A percentile compares a stretch with the other conserved stretches of the same genome.
phyloP scores from a whole-genome alignment of 2,888 invertebrate species.

The Drosophila colorata region DNA sequence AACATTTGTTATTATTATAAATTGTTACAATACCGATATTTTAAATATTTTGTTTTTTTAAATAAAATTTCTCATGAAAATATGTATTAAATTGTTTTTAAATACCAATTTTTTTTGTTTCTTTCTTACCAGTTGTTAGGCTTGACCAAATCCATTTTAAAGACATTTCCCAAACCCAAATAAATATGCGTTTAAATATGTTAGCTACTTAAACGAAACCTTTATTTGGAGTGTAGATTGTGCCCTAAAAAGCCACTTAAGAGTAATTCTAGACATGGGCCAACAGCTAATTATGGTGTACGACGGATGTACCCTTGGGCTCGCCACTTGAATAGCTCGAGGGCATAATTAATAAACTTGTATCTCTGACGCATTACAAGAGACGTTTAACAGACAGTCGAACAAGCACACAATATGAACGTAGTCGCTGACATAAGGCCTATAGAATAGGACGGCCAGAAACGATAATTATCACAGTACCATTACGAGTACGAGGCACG shows the following conservation, averaged over 20 bases:
- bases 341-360: constrained; percentile 70
- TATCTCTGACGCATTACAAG: constrained; percentile 55
- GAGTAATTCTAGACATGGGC: constrained; percentile 39
- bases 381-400: constrained; percentile 50
- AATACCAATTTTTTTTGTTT: background rate
- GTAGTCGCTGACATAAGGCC: constrained; percentile 11
- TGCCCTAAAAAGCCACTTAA: constrained; percentile 33
- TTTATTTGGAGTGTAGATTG: constrained; percentile 36
- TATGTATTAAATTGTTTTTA: no score
- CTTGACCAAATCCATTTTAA: background rate
- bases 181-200: constrained; percentile 22
- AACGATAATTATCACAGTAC: constrained; percentile 71
- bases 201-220: constrained; percentile 17
- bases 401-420: background rate
- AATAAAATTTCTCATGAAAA: no score
- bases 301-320: constrained; percentile 30
- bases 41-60: background rate
- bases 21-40: background rate
- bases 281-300: constrained; percentile 64
- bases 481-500: constrained; percentile 66
- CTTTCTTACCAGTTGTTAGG: background rate
- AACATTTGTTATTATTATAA: no score
- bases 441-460: constrained; percentile 17
- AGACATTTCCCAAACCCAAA: constrained; percentile 6
- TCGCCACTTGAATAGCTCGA: constrained; percentile 46